Conservation (phyloP, 2,113 vertebrate genomes). For the Oryzias melastigma region DNA sequence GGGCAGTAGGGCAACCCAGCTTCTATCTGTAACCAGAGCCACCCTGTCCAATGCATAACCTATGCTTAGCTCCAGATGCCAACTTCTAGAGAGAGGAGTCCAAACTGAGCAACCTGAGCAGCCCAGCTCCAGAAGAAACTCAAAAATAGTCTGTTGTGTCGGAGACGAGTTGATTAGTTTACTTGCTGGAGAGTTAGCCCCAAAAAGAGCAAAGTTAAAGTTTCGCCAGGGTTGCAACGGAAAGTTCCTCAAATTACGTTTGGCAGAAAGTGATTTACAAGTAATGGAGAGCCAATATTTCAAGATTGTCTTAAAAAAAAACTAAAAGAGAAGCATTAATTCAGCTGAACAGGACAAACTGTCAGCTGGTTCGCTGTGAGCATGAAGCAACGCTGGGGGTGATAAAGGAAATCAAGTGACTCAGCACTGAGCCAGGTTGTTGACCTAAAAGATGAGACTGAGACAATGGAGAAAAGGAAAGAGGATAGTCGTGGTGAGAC, state of each 20-base stretch:
- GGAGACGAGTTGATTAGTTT: conserved; percentile 12
- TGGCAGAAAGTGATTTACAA: not conserved
- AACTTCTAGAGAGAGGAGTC: conserved; percentile 46
- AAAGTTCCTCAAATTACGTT: not conserved
- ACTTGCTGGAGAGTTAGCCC: conserved; percentile 21
- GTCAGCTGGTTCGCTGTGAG: conserved; percentile 34
- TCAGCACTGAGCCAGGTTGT: conserved; percentile 4
- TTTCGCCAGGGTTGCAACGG: not conserved
- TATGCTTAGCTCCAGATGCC: conserved; percentile 25
- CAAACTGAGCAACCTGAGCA: conserved; percentile 39
- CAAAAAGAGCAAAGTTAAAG: conserved; percentile 2
- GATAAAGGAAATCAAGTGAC: not conserved
- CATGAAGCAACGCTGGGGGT: conserved; percentile 17
- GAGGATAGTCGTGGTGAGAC: conserved; percentile 32
- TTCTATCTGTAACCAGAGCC: conserved; percentile 53
- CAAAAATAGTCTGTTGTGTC: conserved; percentile 38
- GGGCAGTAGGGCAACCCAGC: conserved; percentile 57
- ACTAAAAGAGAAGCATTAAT: conserved; percentile 7
- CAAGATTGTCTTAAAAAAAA: not conserved
- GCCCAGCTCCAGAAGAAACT: conserved; percentile 4
- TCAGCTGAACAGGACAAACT: conserved; percentile 20
- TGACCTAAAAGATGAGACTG: conserved; percentile 30
- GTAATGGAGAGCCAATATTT: not conserved
- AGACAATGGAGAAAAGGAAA: conserved; percentile 49
- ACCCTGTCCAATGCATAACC: conserved; percentile 39